phyloP scores from a whole-genome alignment of 2,888 invertebrate genomes.

The Lasiommata megera region DNA sequence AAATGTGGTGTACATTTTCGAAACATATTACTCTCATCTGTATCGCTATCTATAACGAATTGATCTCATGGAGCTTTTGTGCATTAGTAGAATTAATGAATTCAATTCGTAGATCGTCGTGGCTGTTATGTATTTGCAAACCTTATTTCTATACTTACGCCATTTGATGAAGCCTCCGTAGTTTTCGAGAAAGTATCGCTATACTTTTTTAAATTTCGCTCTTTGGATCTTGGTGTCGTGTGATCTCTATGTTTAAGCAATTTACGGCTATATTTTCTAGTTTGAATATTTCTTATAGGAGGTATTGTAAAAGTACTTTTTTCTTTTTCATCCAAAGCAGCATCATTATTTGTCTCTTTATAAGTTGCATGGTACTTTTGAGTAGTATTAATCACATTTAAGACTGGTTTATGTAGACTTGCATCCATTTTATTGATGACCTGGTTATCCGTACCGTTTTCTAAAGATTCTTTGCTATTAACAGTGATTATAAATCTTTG shows the following conservation, averaged over 20 bases:
- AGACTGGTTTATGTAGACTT: constrained; percentile 46
- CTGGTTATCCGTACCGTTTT: constrained; percentile 53
- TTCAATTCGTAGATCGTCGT: too few relatives aligned
- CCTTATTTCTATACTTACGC: constrained; percentile 53
- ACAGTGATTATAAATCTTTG: constrained; percentile 55
- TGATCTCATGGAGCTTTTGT: too few relatives aligned
- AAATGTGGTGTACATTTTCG: too few relatives aligned
- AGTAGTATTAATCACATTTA: constrained; percentile 47
- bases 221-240: constrained; percentile 47
- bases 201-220: constrained; percentile 57
- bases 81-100: too few relatives aligned
- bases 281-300: constrained; percentile 64
- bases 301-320: constrained; percentile 39
- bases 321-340: constrained; percentile 39
- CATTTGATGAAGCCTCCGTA: constrained; percentile 66
- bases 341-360: constrained; percentile 48
- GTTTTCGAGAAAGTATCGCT: constrained; percentile 65
- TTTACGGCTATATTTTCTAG: constrained; percentile 59
- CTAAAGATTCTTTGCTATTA: constrained; percentile 62
- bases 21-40: too few relatives aligned
- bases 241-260: constrained; percentile 42
- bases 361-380: constrained; percentile 67
- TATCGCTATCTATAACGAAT: too few relatives aligned
- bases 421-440: constrained; percentile 46
- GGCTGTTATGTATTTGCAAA: too few relatives aligned